Conservation (phyloP, 2,113 vertebrate species). For the Nycticorax nycticorax region DNA sequence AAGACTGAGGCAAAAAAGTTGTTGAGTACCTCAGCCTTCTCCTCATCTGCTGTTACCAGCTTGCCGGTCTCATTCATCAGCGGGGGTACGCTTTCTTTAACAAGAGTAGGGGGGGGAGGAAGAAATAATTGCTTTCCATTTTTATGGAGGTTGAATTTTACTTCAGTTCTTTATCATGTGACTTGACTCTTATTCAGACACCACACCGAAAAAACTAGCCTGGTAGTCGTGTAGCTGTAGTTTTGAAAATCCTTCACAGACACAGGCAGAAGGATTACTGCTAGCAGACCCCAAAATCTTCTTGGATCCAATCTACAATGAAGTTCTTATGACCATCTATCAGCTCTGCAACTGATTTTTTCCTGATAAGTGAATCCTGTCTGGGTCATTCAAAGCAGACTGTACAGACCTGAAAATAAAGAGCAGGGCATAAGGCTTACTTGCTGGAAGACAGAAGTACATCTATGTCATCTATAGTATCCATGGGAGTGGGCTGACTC, state of each 20-base stretch:
- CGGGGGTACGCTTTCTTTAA: too few species aligned
- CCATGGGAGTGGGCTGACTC: background rate
- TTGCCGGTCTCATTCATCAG: too few species aligned
- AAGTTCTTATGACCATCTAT: background rate
- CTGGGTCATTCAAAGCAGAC: background rate
- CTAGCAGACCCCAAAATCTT: background rate
- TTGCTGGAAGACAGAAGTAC: background rate
- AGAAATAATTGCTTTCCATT: background rate
- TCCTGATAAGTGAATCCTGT: background rate
- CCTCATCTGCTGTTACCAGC: too few species aligned
- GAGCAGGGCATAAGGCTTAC: background rate
- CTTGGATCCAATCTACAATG: background rate
- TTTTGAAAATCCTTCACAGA: background rate
- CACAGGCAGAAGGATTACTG: background rate
- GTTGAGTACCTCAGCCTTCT: too few species aligned
- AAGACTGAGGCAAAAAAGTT: too few species aligned
- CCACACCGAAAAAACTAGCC: background rate
- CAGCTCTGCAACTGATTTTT: background rate
- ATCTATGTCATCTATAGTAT: background rate
- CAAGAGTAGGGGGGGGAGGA: background rate
- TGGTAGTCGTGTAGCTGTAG: rapidly evolving
- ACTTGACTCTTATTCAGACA: background rate
- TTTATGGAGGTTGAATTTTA: background rate
- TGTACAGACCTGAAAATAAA: background rate
- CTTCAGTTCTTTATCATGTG: background rate